phyloP scores from a whole-genome alignment of 2,113 vertebrate genomes.

The Pachypanchax playfairii region DNA sequence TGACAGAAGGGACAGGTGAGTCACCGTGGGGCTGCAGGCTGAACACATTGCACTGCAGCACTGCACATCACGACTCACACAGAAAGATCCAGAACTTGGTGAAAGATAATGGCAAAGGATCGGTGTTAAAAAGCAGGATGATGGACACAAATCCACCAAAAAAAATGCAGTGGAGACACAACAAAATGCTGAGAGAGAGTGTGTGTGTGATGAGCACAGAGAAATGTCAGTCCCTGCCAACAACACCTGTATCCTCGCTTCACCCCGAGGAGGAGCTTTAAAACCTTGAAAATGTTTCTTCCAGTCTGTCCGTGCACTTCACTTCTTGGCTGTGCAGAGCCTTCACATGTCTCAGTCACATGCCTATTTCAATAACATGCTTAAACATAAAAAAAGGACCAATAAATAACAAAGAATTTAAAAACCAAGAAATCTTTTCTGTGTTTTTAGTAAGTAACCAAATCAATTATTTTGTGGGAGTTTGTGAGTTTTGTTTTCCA shows the following conservation, averaged over 20 bases:
- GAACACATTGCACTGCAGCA: conserved; percentile 80
- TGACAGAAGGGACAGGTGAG: conserved; percentile 74
- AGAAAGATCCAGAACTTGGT: neutral
- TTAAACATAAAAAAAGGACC: neutral
- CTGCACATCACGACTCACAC: conserved; percentile 70
- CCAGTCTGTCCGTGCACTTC: conserved; percentile 29
- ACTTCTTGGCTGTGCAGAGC: conserved; percentile 11
- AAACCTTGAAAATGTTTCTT: conserved; percentile 50
- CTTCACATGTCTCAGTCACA: conserved; percentile 11
- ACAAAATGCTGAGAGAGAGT: neutral
- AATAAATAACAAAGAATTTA: neutral
- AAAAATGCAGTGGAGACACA: neutral
- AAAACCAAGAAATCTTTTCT: no score
- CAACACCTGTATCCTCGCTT: conserved; percentile 48
- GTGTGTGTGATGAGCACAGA: conserved; percentile 1
- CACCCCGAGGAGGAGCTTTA: conserved; percentile 38
- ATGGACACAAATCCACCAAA: neutral
- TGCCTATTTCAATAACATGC: conserved; percentile 8
- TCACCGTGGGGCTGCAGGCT: conserved; percentile 65
- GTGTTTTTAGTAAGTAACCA: no score
- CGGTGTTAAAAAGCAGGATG: neutral
- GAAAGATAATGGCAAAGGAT: neutral
- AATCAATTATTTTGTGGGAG: no score
- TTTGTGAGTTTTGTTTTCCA: no score
- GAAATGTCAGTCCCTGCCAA: conserved; percentile 37